These are phyloP conservation scores for Rhynchopsitta pachyrhyncha DNA, from an alignment of 2,113 vertebrate genomes.

Conservation along the genomic window DNA sequence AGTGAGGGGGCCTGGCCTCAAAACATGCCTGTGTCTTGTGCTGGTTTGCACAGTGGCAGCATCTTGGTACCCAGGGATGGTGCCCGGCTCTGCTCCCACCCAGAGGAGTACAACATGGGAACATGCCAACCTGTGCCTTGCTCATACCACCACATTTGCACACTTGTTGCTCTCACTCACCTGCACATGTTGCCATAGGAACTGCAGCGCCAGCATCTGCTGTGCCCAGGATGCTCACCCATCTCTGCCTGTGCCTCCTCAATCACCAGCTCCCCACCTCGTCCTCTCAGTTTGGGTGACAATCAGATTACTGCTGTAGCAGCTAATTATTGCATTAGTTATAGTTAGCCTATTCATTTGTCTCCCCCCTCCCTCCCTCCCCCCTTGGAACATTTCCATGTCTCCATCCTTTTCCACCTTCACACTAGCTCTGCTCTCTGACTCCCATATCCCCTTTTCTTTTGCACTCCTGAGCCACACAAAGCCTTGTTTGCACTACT, in stretches of 20 bases:
- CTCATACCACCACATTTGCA: not conserved
- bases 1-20: not conserved
- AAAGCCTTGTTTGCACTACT: not conserved
- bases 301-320: not conserved
- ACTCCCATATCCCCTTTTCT: not conserved
- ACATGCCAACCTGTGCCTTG: not conserved
- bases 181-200: not conserved
- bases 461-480: not conserved
- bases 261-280: not conserved
- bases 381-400: not conserved
- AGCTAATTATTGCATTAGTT: slow-evolving; percentile 23
- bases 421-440: not conserved
- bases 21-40: not conserved
- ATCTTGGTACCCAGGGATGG: not conserved
- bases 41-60: not conserved
- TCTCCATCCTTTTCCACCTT: not conserved
- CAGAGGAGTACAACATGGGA: not conserved
- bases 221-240: not conserved
- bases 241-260: not conserved
- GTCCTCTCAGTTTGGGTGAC: not conserved
- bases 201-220: slow-evolving; percentile 15
- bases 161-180: not conserved
- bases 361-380: not conserved
- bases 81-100: not conserved
- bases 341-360: slow-evolving; percentile 17